Conservation (phyloP, 2,888 invertebrate species). For the Celastrina argiolus region DNA sequence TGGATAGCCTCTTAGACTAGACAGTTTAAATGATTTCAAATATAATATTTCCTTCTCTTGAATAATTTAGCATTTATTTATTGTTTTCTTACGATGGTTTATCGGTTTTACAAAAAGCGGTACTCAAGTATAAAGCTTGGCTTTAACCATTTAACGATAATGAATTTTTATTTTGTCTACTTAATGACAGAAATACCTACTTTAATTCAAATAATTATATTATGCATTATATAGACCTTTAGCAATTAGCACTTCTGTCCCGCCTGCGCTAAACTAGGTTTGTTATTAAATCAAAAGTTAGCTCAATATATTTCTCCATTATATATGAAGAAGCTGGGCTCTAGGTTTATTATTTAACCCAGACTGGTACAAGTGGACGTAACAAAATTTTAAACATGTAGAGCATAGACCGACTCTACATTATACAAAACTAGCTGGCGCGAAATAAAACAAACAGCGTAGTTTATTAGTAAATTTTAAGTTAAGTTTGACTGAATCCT, state of each 20-base stretch:
- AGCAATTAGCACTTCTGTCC: too few relatives aligned
- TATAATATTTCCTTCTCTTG: background rate
- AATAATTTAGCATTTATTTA: background rate
- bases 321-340: too few relatives aligned
- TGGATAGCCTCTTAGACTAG: conserved; percentile 35
- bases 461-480: too few relatives aligned
- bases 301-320: too few relatives aligned
- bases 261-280: too few relatives aligned
- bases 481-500: too few relatives aligned
- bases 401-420: background rate
- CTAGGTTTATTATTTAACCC: too few relatives aligned
- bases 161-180: background rate
- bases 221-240: too few relatives aligned
- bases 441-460: background rate
- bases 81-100: background rate
- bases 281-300: too few relatives aligned
- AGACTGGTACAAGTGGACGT: too few relatives aligned
- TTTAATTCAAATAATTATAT: too few relatives aligned
- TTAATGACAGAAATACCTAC: background rate
- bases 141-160: background rate
- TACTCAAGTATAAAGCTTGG: background rate
- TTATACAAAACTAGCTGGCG: background rate
- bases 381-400: too few relatives aligned
- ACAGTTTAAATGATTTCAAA: conserved; percentile 2
- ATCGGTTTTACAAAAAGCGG: background rate